Evolutionary conservation across 1,140 invertebrate genomes (phyloP), one percentile per base, ranked within the genome.

Genomic region (Drosophila cardini): DNA sequence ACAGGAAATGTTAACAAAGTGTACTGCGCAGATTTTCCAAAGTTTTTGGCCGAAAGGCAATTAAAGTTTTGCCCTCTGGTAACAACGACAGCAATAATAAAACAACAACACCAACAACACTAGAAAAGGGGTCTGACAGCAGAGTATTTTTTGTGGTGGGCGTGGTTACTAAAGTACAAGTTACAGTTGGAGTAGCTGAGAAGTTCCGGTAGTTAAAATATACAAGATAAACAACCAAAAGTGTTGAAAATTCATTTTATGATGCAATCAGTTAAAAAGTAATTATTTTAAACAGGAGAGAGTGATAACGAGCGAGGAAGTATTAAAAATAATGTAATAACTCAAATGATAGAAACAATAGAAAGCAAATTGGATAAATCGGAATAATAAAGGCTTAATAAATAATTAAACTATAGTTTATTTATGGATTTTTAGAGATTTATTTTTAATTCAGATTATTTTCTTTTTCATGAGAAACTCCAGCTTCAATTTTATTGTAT

Each of bases 1-100:
- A 76, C 72, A 81, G 83, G 83, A 87, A 87, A 83, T 72, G 83
- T 87, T 79, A 77, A 77, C 83, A 74, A 87, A 87, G 83, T 87
- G 84, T 76, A 70, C 63, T 72, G 67, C 63, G 78, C 76, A 87
- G 80, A 80, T 79, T 89, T 76, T 21, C 48, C 76, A 83, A 87
- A 89, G 73, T 83, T 87, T 86, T 80, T 42, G 67, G 65, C 81
- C 74, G 48, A 74, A 85, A 85, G 81, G 83, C 83, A 86, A 86
- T 86, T 86, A 86, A 86, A 86, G 76, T 86, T 86, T 85, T 87
- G 62, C 67, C 67, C 48, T 61, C 11, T 45, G 34, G 55, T 58
- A 53, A 46, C 73, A 74, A 53, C 61, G 42, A 57, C 72, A 60
- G 18, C 43, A 43, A 50, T 48, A 48, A 38, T 6, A 18, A 45